Evolutionary conservation across 1,140 invertebrate genomes (phyloP), one percentile per base, ranked within the genome.

Genomic region (Cotesia vestalis): DNA sequence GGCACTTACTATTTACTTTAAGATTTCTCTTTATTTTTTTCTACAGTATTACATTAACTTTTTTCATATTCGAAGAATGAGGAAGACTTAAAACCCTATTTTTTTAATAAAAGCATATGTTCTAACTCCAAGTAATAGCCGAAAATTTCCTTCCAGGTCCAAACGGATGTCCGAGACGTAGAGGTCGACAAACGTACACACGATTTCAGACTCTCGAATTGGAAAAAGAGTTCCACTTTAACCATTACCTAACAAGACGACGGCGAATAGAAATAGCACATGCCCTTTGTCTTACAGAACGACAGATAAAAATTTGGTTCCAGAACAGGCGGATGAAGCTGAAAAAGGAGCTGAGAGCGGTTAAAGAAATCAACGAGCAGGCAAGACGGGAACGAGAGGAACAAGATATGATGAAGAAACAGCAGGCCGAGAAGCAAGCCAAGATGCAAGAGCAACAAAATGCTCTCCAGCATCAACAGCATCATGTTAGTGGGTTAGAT

Each of bases 211-310:
- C 95, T 1, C 87, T 97, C 82, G 95, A 97, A 84, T 89, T 97
- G 83, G 97, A 99, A 87, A 99, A 99, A 87, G 97, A 99, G 89
- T 99, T 99, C 87, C 97, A 99, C 86, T 99, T 97, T 88, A 98
- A 98, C 87, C 96, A 98, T 81, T 99, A 99, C 88, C 90, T 98
- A 83, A 98, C 97, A 77, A 90, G 96, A 82, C 91, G 96, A 84
- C 91, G 97, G 83, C 91, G 97, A 88, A 98, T 99, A 89, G 97
- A 98, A 87, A 98, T 99, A 77, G 96, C 96, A 8, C 96, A 98
- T 86, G 96, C 96, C 40, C 91, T 98, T 11, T 98, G 96, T 85
- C 90, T 98, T 62, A 98, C 96, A 71, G 97, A 98, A 87, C 90
- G 97, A 76, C 97, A 98, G 88, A 98, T 98, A 81, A 98, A 98